phyloP scores from a whole-genome alignment of 1,140 invertebrate species.

The Parapsyche elsis region DNA sequence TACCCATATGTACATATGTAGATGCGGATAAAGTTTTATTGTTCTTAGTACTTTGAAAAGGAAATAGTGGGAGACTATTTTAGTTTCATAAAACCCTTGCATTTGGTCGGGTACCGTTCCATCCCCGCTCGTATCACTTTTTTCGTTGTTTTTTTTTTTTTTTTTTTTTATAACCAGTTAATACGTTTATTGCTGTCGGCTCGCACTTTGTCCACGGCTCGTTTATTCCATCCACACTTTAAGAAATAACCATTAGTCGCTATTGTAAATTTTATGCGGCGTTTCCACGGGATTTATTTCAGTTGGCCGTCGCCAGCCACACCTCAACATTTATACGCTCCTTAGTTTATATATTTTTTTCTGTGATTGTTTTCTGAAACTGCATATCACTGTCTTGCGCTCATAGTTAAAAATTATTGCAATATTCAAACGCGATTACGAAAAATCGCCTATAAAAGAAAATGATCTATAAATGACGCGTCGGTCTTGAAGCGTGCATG shows the following conservation, averaged over 20 bases:
- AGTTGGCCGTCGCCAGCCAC: too few species aligned
- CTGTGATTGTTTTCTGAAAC: neutral
- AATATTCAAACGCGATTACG: too few species aligned
- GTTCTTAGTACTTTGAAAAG: too few species aligned
- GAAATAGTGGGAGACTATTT: neutral
- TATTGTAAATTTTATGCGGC: conserved; percentile 14
- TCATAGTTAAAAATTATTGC: neutral
- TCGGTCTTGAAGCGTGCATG: too few species aligned
- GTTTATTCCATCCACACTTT: conserved; percentile 13
- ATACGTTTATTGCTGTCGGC: neutral
- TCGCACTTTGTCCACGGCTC: neutral
- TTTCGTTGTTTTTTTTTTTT: neutral
- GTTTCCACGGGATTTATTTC: neutral
- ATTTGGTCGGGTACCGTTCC: neutral
- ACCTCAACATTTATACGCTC: too few species aligned
- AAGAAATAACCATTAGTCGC: neutral
- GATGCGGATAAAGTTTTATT: too few species aligned
- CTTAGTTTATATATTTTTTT: neutral
- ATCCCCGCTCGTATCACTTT: neutral
- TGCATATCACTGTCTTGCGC: too few species aligned
- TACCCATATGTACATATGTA: too few species aligned
- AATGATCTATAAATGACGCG: neutral
- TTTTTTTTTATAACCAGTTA: conserved; percentile 11
- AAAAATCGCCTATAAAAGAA: neutral
- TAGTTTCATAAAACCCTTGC: neutral